A percentile compares a stretch with the other conserved stretches of the same genome.
These are phyloP conservation scores for Dichetophora obliterata DNA, from an alignment of 2,888 invertebrate genomes.

Conservation along the genomic window DNA sequence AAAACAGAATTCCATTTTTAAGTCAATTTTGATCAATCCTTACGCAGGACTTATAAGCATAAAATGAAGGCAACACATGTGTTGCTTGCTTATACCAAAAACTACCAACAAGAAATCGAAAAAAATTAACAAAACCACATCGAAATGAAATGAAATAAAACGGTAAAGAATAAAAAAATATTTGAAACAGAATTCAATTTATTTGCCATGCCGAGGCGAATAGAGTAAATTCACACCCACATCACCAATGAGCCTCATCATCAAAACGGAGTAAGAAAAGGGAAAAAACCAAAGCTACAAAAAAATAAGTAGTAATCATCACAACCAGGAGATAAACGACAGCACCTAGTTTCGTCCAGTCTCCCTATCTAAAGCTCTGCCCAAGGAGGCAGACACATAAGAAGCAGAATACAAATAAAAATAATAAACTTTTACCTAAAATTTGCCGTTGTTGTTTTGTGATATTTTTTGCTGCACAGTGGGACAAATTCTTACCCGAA, in stretches of 20 bases:
- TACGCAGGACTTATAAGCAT: not conserved
- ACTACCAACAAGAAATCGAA: not conserved
- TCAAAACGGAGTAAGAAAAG: not conserved
- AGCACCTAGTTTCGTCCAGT: constrained; percentile 13
- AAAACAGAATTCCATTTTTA: too few species aligned
- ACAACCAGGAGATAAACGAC: not conserved
- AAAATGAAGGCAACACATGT: too few species aligned
- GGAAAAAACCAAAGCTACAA: not conserved
- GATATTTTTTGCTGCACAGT: not conserved
- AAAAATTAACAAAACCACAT: not conserved
- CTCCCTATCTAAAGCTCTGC: not conserved
- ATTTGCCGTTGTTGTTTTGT: not conserved
- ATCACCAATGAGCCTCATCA: not conserved
- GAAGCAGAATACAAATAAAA: not conserved
- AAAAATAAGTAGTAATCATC: not conserved
- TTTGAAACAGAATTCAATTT: constrained; percentile 39
- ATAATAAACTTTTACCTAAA: constrained; percentile 11
- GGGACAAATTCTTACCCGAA: too few species aligned
- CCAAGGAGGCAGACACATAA: not conserved
- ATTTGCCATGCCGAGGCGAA: constrained; percentile 11
- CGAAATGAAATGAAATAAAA: constrained; percentile 5
- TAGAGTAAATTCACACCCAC: not conserved
- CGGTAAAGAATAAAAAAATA: constrained; percentile 10
- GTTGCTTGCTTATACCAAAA: not conserved
- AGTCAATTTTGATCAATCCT: not conserved